These are phyloP conservation scores for Drepana falcataria DNA, from an alignment of 2,888 invertebrate species.

Conservation along the genomic window DNA sequence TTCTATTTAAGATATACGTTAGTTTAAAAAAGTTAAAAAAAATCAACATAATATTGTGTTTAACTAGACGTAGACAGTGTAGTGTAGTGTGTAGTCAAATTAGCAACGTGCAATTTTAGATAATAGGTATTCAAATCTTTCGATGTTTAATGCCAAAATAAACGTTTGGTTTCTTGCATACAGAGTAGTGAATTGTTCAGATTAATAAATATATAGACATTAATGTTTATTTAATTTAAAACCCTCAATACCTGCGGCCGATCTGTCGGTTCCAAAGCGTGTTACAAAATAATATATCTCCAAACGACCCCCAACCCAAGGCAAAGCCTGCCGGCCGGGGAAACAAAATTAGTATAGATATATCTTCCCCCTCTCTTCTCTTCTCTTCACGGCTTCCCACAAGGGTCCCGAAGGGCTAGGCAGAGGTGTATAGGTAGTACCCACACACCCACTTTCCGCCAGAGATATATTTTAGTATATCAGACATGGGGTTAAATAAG, in stretches of 20 bases:
- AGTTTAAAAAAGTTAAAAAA: conserved; percentile 22
- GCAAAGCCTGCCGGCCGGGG: too few species aligned
- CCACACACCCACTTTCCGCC: too few species aligned
- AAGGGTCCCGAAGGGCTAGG: too few species aligned
- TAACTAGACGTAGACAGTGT: conserved; percentile 27
- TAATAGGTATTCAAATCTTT: conserved; percentile 41
- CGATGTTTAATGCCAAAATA: conserved; percentile 65
- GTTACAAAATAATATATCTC: too few species aligned
- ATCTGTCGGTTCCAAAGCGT: too few species aligned
- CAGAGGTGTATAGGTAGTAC: too few species aligned
- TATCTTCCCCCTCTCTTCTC: too few species aligned
- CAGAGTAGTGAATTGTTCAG: conserved; percentile 73
- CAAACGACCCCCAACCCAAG: too few species aligned
- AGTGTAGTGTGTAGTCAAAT: conserved; percentile 31
- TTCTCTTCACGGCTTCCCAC: too few species aligned
- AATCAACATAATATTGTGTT: conserved; percentile 12
- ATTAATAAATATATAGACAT: conserved; percentile 57
- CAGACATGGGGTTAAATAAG: conserved; percentile 18
- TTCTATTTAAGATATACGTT: conserved; percentile 6
- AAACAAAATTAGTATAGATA: too few species aligned
- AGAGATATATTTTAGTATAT: too few species aligned
- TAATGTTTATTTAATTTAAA: conserved; percentile 16
- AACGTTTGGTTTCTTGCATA: conserved; percentile 64
- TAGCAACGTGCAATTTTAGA: conserved; percentile 74
- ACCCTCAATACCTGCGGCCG: not conserved